Evolutionary conservation across 2,888 invertebrate species (phyloP), one percentile per base, ranked within the genome.

Genomic region (Leptopilina syphax): DNA sequence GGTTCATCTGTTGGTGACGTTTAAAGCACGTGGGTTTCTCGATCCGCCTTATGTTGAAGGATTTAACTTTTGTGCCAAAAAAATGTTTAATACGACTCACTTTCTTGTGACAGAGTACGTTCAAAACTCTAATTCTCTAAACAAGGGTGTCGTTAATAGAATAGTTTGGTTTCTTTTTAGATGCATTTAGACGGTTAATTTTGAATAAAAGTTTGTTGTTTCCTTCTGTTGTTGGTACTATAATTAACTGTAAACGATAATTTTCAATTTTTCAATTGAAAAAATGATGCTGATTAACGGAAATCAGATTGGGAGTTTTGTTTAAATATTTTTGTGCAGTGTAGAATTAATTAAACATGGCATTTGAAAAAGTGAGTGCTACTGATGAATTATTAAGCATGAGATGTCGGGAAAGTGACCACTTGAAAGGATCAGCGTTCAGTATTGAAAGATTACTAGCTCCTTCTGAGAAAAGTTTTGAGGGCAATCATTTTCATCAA

Each of bases 381-480:
- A 41, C 80, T 1, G 83, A 87, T 24, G 80, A 65, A 6, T 78
- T 76, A 18, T 82, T 76, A 65, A 68, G 47, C 66, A 82, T 63
- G 18, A 80, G 82, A 76, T 85, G 77, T 44, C 85, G 84, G 60
- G 79, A 84, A 34, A 81, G 70, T 5, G 83, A 86, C 65, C 84
- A 79, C 79, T 77, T 86, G 5, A 89, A 84, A 82, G 82, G 86
- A 63, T 86, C 88, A 57, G 87, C 89, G n/a, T 91, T 91, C 79
- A 91, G 91, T 77, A 91, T 91, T 79, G 91, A 91, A 78, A 88
- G 91, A 83, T 83, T 91, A 63, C 83, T 91, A 77, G 91, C 90
- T 10, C 90, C 90, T 2, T 84, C 83, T 47, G 85, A 85, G 65
- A 87, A 85, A 65, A 81, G 80, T 10, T 34, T 81, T 68, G 81